Evolutionary conservation across 2,888 invertebrate species (phyloP).

Genomic region (Pandemis cinnamomeana): DNA sequence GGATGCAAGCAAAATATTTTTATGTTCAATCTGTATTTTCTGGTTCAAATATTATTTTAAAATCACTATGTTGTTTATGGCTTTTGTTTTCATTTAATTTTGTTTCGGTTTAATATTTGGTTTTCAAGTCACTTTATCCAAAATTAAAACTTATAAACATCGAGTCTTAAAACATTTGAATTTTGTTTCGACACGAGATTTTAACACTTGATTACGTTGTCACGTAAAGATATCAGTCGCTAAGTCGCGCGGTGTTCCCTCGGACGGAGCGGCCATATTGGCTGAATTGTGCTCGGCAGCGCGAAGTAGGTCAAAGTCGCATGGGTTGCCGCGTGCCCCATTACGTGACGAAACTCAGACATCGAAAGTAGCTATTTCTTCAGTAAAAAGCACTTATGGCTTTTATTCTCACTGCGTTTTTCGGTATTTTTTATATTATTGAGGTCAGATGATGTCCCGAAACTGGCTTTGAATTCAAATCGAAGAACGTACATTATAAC

Average conservation of each 20-base stretch:
- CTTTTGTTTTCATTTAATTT: neutral
- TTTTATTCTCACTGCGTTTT: neutral
- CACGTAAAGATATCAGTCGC: neutral
- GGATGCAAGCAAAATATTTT: neutral
- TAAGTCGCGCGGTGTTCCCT: constrained; percentile 50
- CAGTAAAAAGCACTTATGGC: constrained; percentile 40
- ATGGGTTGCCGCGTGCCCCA: constrained; percentile 59
- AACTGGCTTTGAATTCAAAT: neutral
- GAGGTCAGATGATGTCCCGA: neutral
- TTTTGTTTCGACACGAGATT: neutral
- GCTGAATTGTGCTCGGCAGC: constrained; percentile 57
- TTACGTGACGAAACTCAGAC: constrained; percentile 50
- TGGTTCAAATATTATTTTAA: neutral
- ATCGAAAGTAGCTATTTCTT: constrained; percentile 7
- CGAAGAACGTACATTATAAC: neutral
- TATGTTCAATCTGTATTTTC: neutral
- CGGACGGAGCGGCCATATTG: constrained; percentile 67
- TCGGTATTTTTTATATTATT: neutral
- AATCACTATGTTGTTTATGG: neutral
- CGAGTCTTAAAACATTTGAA: neutral
- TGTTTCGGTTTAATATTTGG: neutral
- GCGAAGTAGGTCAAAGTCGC: constrained; percentile 76
- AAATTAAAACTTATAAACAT: neutral
- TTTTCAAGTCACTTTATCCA: neutral
- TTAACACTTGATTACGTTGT: neutral